These are phyloP conservation scores for Notospermus geniculatus DNA, from an alignment of 1,140 invertebrate genomes.

Conservation along the genomic window DNA sequence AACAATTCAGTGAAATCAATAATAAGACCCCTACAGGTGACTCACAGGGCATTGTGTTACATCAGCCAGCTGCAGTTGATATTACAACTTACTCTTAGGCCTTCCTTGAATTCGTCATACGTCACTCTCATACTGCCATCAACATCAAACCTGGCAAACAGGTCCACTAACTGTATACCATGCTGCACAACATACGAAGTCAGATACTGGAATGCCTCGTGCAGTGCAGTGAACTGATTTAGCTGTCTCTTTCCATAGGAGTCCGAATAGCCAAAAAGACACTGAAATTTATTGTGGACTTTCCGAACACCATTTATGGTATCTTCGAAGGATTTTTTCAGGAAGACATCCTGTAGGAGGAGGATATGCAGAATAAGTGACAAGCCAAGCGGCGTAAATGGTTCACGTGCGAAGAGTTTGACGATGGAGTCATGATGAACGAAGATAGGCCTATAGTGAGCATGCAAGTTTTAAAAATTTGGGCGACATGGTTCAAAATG, in stretches of 20 bases:
- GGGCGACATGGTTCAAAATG: too few species aligned
- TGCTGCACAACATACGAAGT: conserved; percentile 35
- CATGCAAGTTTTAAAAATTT: too few species aligned
- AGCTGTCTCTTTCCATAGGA: conserved; percentile 43
- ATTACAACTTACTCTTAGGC: conserved; percentile 43
- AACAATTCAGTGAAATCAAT: too few species aligned
- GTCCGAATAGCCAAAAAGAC: conserved; percentile 36
- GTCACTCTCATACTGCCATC: conserved; percentile 47
- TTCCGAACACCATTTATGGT: conserved; percentile 27
- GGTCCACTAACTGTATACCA: conserved; percentile 38
- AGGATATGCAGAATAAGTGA: too few species aligned
- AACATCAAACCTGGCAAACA: conserved; percentile 43
- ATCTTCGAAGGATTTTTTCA: conserved; percentile 14
- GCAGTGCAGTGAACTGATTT: conserved; percentile 35
- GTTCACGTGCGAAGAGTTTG: too few species aligned
- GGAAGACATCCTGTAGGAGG: conserved; percentile 19
- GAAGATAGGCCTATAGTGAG: too few species aligned
- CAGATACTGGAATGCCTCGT: conserved; percentile 39
- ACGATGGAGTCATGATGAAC: too few species aligned
- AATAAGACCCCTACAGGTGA: too few species aligned
- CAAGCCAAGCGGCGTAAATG: too few species aligned
- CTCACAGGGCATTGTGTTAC: too few species aligned
- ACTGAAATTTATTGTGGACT: conserved; percentile 29
- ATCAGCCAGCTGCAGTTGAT: too few species aligned
- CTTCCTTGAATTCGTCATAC: conserved; percentile 44